These are phyloP conservation scores for Porites divaricata DNA, from an alignment of 92 coral and sea anemone species.

Conservation along the genomic window DNA sequence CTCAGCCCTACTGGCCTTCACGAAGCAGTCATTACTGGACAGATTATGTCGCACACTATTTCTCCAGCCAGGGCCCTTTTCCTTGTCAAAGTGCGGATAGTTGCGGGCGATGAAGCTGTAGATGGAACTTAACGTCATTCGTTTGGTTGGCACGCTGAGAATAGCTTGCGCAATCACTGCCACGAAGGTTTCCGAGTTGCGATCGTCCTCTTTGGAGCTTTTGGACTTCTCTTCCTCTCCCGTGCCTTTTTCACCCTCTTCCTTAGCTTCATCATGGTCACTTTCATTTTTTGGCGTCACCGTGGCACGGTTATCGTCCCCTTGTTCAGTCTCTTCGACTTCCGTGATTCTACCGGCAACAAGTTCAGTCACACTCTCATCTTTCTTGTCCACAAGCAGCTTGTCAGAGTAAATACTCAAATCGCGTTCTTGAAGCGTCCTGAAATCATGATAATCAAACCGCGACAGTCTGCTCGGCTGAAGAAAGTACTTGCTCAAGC, in stretches of 20 bases:
- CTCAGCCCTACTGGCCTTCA: constrained; percentile 98
- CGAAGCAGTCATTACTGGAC: constrained; percentile 98
- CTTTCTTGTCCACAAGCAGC: constrained; percentile 26
- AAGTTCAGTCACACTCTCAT: constrained; percentile 7
- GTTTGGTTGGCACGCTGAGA: constrained; percentile 94
- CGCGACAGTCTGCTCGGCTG: constrained; percentile 64
- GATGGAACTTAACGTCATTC: constrained; percentile 98
- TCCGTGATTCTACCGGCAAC: constrained; percentile 20
- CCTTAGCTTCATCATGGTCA: constrained; percentile 26
- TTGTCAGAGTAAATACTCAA: constrained; percentile 34
- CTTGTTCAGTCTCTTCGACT: constrained; percentile 26
- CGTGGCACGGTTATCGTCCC: constrained; percentile 28
- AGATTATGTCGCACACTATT: constrained; percentile 98
- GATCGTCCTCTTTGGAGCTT: constrained; percentile 77
- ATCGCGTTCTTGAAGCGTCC: constrained; percentile 62
- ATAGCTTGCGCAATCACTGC: constrained; percentile 98
- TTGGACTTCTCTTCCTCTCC: constrained; percentile 56
- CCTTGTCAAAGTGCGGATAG: constrained; percentile 96
- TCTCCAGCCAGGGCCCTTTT: constrained; percentile 99
- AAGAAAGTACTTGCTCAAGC: constrained; percentile 71
- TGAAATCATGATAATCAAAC: constrained; percentile 66
- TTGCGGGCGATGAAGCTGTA: constrained; percentile 93
- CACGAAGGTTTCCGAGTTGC: constrained; percentile 94
- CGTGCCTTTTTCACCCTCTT: constrained; percentile 32
- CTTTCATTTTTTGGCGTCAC: constrained; percentile 33